Evolutionary conservation across 1,140 invertebrate species (phyloP).

Genomic region (Physella acuta): DNA sequence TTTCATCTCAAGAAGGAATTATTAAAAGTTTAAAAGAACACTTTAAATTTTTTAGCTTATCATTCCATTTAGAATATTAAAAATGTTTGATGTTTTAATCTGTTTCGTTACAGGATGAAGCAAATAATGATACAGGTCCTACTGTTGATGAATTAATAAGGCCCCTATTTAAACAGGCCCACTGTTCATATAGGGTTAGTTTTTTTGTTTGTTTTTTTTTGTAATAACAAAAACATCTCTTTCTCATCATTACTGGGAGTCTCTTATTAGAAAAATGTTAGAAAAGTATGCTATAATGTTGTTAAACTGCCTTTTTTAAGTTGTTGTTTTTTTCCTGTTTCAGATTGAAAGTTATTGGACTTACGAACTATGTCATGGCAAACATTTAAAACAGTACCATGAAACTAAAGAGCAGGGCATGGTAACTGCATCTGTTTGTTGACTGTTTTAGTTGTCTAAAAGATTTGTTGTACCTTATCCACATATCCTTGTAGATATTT

Average conservation of each 20-base stretch:
- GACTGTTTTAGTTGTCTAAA: too few relatives aligned
- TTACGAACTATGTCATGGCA: constrained; percentile 94
- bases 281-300: neutral
- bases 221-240: neutral
- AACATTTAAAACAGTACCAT: constrained; percentile 88
- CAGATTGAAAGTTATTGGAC: constrained; percentile 94
- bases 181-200: constrained; percentile 78
- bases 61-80: too few relatives aligned
- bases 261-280: neutral
- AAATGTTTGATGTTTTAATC: too few relatives aligned
- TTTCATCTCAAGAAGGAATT: too few relatives aligned
- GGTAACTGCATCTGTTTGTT: constrained; percentile 39
- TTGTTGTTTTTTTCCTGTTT: constrained; percentile 30
- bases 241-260: neutral
- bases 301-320: neutral
- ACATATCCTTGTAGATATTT: too few relatives aligned
- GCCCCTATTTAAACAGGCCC: constrained; percentile 72
- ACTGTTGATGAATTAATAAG: constrained; percentile 70
- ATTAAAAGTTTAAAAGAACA: too few relatives aligned
- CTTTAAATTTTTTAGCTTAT: too few relatives aligned
- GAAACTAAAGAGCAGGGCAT: constrained; percentile 77
- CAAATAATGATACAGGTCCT: constrained; percentile 37
- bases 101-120: constrained; percentile 48
- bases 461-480: too few relatives aligned
- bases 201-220: neutral